Evolutionary conservation across 2,797 vertebrate species (phyloP), one percentile per base, ranked within the genome.

Genomic region (Tangara arthus): DNA sequence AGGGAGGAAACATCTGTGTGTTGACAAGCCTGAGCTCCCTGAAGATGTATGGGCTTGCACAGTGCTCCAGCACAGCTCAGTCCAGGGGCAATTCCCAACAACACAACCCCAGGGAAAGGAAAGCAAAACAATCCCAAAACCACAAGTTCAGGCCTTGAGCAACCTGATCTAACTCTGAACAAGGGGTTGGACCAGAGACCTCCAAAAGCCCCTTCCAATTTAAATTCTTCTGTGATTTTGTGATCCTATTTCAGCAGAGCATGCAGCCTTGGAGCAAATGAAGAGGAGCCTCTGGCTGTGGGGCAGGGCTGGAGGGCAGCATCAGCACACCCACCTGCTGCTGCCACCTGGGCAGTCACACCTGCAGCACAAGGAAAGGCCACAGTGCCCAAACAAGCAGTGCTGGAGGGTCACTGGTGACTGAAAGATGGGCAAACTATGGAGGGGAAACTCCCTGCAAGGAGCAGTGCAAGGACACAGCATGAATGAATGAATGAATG

Each of bases 1-100:
- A n/a, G 49, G 91, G 87, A 97, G 97, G 97, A 98, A 98, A 98
- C 97, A 98, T 97, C 97, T 98, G 97, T 90, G 90, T 26, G 14
- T 21, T 82, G 69, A 82, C 64, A 81, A 91, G 77, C 81, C 83
- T 42, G 68, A 93, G 81, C 56, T 86, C 87, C 61, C 82, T 75
- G 30, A 78, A 72, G 85, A 71, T 93, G 46, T 14, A 32, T 47
- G 47, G n/a, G 26, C 57, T 87, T 20, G 10, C 53, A 49, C 3
- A 8, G 7, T 3, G 4, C 57, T 82, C 63, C 57, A 47, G 50
- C 32, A 49, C 17, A 73, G 34, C 16, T 44, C 42, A 75, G 55
- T 47, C 47, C 28, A 34, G 7, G 22, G 34, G 27, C n/a, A 77
- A 39, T 71, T 72, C 85, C 12, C 30, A 85, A 65, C 21, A 41